Base-by-base conservation (phyloP, 2,888 invertebrate genomes). In the Beris morrisii region DNA sequence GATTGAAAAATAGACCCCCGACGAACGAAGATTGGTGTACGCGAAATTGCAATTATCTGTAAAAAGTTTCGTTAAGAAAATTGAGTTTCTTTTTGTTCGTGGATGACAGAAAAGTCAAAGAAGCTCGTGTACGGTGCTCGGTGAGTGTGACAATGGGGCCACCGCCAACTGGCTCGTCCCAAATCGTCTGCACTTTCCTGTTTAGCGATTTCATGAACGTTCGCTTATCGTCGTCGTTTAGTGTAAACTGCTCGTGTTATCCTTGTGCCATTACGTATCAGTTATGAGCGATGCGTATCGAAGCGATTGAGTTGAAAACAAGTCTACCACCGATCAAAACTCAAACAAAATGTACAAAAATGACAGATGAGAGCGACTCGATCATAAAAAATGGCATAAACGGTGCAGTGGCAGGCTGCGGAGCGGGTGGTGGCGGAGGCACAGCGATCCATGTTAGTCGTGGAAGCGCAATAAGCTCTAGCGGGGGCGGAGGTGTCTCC, bases 261-360 rank as follows among this genome's bases (percentile, higher is more conserved):
- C 46, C 54, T 46, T 54, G 54, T 54, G 46, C 55, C 54, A 46
- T 28, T 64, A 43, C 5, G n/a, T 53, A 54, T 52, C 61, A 50
- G 22, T 30, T 52, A 66, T 66, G 64, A 68, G 66, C 59, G 55
- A 66, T 67, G 66, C 66, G 59, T 67, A 69, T 68, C 58, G 66
- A 68, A 55, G 63, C 38, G 43, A 59, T 64, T 57, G 53, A 68
- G 54, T 52, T 44, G 46, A 61, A 53, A 58, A 59, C 55, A 64
- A 63, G 58, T 69, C 61, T 64, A 68, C 64, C 64, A 61, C 55
- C 64, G 65, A 68, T 67, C 66, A 72, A 72, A 85, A 86, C 85
- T 84, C 85, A 85, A 85, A 87, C 87, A 87, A 87, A 87, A 87
- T 87, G 87, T 87, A 84, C 83, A 81, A 84, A 83, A 83, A 85